These are phyloP conservation scores for Scaptomyza montana DNA, from an alignment of 1,140 invertebrate species.

Conservation along the genomic window DNA sequence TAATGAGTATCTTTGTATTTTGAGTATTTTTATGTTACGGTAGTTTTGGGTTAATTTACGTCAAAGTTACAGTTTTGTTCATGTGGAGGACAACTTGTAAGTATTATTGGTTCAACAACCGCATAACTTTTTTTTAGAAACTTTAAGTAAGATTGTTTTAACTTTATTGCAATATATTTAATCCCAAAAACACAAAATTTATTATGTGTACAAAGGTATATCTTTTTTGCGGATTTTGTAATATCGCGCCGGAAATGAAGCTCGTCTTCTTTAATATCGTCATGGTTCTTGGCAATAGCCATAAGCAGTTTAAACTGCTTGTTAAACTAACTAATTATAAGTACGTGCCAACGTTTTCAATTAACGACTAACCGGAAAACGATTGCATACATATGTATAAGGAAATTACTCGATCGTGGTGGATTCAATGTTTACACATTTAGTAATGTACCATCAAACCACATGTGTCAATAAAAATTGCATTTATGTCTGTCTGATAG, in stretches of 20 bases:
- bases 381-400: constrained; percentile 6
- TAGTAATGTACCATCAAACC: background rate
- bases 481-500: background rate
- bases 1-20: constrained; percentile 48
- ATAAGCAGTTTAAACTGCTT: constrained; percentile 5
- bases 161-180: background rate
- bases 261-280: constrained; percentile 1
- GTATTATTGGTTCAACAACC: background rate
- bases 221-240: background rate
- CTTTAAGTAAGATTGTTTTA: background rate
- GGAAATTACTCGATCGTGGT: constrained; percentile 44
- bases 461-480: background rate
- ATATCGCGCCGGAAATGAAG: background rate
- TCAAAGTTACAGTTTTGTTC: constrained; percentile 21
- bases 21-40: constrained; percentile 37
- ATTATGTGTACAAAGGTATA: no score
- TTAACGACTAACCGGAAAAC: constrained; percentile 1
- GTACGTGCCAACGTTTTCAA: constrained; percentile 20
- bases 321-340: constrained; percentile 37
- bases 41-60: constrained; percentile 26
- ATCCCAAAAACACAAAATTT: no score
- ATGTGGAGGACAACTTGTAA: constrained; percentile 11
- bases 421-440: background rate
- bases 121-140: background rate
- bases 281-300: constrained; percentile 26